Base-by-base conservation (phyloP, 2,888 invertebrate species). In the Philopedon plagiatum region DNA sequence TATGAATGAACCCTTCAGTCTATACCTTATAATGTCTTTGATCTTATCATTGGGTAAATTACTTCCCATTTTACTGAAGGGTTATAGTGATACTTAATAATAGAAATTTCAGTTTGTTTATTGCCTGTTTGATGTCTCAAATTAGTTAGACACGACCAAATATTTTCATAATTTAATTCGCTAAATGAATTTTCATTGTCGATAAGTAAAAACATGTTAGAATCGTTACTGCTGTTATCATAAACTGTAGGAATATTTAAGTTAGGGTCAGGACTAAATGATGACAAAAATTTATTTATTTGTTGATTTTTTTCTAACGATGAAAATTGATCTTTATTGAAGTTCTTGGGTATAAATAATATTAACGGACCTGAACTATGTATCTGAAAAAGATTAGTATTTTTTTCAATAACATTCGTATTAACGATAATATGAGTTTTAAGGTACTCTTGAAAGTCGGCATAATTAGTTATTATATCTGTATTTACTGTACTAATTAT, bases 41-140 rank as follows among this genome's bases (percentile, higher is more conserved):
- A n/a, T n/a, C n/a, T n/a, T 63, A 63, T 23, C 61, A 69, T 69
- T 23, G 46, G 46, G 18, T 60, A 46, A 23, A 69, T 51, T 13
- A 60, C n/a, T 60, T 69, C 62, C 62, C 61, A 61, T 18, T 63
- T 69, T 34, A 69, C 19, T n/a, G 44, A 11, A 61, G 44, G 61
- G 23, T 61, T 61, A 13, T 65, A 44, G 26, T 54, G 56, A 41
- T 66, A 46, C 11, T 41, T 61, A 8, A 61, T 41, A 61, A 61
- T 26, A 7, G 44, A 61, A 0, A 61, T 15, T 2, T 39, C 13
- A 13, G n/a, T 41, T 60, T 61, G 7, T 44, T 11, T 11, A 21
- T 39, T 13, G 8, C 3, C 5, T 2, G 41, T 21, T 18, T 23
- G 23, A 9, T 44, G 11, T 60, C n/a, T 61, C 26, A 61, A 44